Conservation (phyloP, 2,888 invertebrate species). For the Linyphia triangularis region DNA sequence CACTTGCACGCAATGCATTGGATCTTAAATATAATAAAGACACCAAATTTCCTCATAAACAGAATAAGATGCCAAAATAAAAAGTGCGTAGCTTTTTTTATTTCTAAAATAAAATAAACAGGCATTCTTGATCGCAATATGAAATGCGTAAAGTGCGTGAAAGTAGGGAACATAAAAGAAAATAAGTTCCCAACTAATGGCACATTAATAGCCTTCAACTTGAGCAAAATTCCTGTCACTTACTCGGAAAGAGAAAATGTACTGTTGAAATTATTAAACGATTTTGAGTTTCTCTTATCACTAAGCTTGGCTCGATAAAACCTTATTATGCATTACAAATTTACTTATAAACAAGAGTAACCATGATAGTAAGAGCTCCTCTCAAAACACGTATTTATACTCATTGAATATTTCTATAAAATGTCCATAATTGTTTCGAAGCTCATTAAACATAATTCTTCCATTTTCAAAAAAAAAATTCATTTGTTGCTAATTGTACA, state of each 20-base stretch:
- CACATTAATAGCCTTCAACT: not conserved
- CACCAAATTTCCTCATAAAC: not conserved
- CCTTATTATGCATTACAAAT: too few species aligned
- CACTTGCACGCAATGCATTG: not conserved
- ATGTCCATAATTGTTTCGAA: too few species aligned
- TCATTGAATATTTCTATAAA: too few species aligned
- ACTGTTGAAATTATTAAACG: not conserved
- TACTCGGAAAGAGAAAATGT: not conserved
- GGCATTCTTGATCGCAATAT: not conserved
- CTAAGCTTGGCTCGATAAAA: too few species aligned
- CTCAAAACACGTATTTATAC: too few species aligned
- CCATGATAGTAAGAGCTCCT: too few species aligned
- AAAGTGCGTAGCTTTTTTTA: not conserved
- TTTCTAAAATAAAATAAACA: not conserved
- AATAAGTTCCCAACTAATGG: not conserved
- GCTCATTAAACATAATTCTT: too few species aligned
- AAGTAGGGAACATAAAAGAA: not conserved
- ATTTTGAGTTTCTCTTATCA: too few species aligned
- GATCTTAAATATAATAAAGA: not conserved
- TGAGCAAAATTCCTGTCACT: not conserved
- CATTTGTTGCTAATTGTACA: too few species aligned
- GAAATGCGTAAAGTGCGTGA: conserved; percentile 3
- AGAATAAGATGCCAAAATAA: conserved; percentile 3
- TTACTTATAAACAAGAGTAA: too few species aligned
- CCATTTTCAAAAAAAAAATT: too few species aligned